Conservation (phyloP, 2,888 invertebrate species). For the Timandra comae region DNA sequence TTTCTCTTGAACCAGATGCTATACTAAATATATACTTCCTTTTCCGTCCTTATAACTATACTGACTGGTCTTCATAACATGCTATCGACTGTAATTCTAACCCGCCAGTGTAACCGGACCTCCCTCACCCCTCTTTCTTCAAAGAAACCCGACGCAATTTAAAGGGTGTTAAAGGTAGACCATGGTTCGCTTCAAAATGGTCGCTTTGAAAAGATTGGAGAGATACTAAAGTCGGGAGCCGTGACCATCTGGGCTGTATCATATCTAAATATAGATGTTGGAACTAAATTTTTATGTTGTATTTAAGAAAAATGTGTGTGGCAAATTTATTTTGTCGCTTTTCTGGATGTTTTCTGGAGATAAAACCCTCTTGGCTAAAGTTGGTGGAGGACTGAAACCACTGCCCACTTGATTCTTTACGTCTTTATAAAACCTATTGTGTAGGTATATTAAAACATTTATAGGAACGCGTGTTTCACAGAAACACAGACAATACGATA, state of each 20-base stretch:
- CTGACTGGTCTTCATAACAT: constrained; percentile 60
- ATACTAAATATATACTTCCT: constrained; percentile 72
- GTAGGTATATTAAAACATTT: too few relatives aligned
- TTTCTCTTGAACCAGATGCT: constrained; percentile 62
- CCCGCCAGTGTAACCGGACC: constrained; percentile 45
- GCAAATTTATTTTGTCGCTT: constrained; percentile 25
- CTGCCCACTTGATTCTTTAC: too few relatives aligned
- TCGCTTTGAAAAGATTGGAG: constrained; percentile 58
- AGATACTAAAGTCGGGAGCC: constrained; percentile 70
- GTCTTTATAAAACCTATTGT: too few relatives aligned
- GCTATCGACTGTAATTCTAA: constrained; percentile 60
- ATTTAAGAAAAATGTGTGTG: constrained; percentile 51
- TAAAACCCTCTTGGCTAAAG: too few relatives aligned
- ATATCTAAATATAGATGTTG: constrained; percentile 65
- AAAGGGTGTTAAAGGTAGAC: constrained; percentile 40
- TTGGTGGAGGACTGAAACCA: too few relatives aligned
- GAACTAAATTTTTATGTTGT: constrained; percentile 59
- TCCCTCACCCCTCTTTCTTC: constrained; percentile 32
- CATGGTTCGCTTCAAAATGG: constrained; percentile 47
- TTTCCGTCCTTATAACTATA: constrained; percentile 71
- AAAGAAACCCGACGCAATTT: constrained; percentile 33
- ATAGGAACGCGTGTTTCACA: too few relatives aligned
- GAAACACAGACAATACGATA: too few relatives aligned
- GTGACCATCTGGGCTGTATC: constrained; percentile 72
- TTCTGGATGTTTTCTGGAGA: too few relatives aligned